Evolutionary conservation across 1,140 invertebrate genomes (phyloP).

Genomic region (Hyphantria cunea): DNA sequence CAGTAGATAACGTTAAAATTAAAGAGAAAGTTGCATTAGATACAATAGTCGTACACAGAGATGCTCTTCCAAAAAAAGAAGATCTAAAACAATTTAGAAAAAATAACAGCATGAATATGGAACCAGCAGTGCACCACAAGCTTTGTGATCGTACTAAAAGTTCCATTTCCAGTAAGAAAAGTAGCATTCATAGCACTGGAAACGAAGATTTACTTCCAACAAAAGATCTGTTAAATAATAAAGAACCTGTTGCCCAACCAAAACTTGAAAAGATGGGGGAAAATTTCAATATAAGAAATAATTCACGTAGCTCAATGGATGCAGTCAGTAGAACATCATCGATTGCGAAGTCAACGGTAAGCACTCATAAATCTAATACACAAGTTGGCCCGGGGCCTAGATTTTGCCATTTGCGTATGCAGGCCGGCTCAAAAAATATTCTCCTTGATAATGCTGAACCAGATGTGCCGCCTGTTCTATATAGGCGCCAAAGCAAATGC

Average conservation of each 20-base stretch:
- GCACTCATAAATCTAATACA: conserved; percentile 73
- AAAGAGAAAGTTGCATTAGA: conserved; percentile 45
- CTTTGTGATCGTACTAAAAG: conserved; percentile 82
- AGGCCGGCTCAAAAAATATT: conserved; percentile 89
- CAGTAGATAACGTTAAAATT: conserved; percentile 37
- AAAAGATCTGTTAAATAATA: conserved; percentile 52
- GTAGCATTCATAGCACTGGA: conserved; percentile 59
- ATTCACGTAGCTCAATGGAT: conserved; percentile 76
- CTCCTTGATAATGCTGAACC: conserved; percentile 88
- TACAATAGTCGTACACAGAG: conserved; percentile 33
- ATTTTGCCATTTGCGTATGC: conserved; percentile 87
- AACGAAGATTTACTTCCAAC: conserved; percentile 56
- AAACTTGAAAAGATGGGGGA: conserved; percentile 49
- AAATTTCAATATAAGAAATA: conserved; percentile 55
- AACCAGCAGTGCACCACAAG: conserved; percentile 83
- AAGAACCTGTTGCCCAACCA: conserved; percentile 45
- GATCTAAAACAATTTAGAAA: conserved; percentile 60
- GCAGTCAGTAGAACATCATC: conserved; percentile 76
- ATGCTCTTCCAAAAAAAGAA: conserved; percentile 50
- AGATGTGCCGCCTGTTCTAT: conserved; percentile 85
- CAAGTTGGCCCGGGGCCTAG: conserved; percentile 84
- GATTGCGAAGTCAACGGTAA: conserved; percentile 72
- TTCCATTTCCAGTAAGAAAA: conserved; percentile 68
- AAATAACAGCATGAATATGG: conserved; percentile 68
- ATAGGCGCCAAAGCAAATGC: conserved; percentile 82